Base-by-base conservation (phyloP, 1,140 invertebrate genomes). In the Nylanderia fulva region DNA sequence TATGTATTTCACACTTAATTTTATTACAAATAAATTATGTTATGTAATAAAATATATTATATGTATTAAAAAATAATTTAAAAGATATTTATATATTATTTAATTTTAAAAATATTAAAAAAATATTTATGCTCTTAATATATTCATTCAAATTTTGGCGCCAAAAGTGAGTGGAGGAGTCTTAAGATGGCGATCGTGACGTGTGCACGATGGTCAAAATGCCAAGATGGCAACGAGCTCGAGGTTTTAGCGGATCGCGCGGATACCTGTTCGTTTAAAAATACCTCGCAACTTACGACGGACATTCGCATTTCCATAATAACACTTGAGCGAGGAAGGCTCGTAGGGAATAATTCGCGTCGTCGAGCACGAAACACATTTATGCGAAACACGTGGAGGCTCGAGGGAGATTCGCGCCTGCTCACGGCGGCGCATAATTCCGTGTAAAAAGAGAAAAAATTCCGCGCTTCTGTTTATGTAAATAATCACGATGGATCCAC, bases 401-500 rank as follows among this genome's bases (percentile, higher is more conserved):
- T 11, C 13, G 76, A 24, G 58, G n/a, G n/a, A 85, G 33, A 64
- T 75, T 64, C 21, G 24, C 71, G n/a, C n/a, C 45, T 68, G 42
- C 15, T 48, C n/a, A n/a, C n/a, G 21, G 6, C 54, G 21, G 6
- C 54, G 7, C 1, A 79, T 61, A 71, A 56, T 83, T 60, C 8
- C 4, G 24, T 69, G 9, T 71, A 18, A 18, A 42, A n/a, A 45
- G 24, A 56, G 9, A 58, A 18, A 18, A 42, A n/a, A 45, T 33
- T 45, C 8, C 52, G 8, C 27, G 29, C 29, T 33, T 33, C 29
- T 33, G 29, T 33, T 33, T 18, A 54, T 29, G 0, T 42, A 72
- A 79, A 54, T 66, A 48, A 91, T n/a, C n/a, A n/a, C 60, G 61
- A 95, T 95, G 94, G 94, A 95, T 92, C 94, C 93, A 56, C 90